Evolutionary conservation across 2,797 vertebrate genomes (phyloP), one percentile per base, ranked within the genome.

Genomic region (Loriculus beryllinus): DNA sequence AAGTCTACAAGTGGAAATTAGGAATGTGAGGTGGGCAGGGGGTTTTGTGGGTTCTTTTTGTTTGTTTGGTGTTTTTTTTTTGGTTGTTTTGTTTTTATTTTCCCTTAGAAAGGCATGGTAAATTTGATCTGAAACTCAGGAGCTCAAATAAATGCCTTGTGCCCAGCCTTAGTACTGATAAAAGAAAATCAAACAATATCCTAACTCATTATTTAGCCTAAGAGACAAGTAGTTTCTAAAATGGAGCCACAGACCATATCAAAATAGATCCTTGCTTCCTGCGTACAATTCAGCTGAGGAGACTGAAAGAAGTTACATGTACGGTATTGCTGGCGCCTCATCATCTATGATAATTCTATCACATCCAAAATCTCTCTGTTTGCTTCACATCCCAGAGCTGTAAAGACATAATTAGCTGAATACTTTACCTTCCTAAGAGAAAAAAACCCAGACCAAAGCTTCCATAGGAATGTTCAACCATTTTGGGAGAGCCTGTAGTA

Each of bases 401-500:
- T n/a, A 69, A 67, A 88, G 29, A 28, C 35, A 29, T 43, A 52
- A 81, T 51, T n/a, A 64, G 26, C 45, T 70, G 59, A 74, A 45
- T 29, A 65, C 15, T 75, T 51, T 95, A 98, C 98, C 97, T 98
- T 95, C 97, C 98, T 45, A 93, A 97, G 75, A 98, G 79, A 8
- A 96, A 95, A n/a, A 97, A 95, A 1, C 97, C 98, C 20, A 98
- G 87, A 18, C 98, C 97, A 28, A 96, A 97, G 92, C 98, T 98
- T 92, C 97, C 97, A 70, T 98, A 97, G 48, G 97, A 98, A 83
- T 98, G 98, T 89, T 98, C 97, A 37, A 97, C 97, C 98, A 98
- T 98, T 96, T 98, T 98, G 18, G 98, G 98, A 43, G 91, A 95
- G 3, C 98, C 98, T 12, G 98, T 98, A 52, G 98, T 97, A 16